These are phyloP conservation scores for Pseudoips prasinana DNA, from an alignment of 2,888 invertebrate species.

Conservation along the genomic window DNA sequence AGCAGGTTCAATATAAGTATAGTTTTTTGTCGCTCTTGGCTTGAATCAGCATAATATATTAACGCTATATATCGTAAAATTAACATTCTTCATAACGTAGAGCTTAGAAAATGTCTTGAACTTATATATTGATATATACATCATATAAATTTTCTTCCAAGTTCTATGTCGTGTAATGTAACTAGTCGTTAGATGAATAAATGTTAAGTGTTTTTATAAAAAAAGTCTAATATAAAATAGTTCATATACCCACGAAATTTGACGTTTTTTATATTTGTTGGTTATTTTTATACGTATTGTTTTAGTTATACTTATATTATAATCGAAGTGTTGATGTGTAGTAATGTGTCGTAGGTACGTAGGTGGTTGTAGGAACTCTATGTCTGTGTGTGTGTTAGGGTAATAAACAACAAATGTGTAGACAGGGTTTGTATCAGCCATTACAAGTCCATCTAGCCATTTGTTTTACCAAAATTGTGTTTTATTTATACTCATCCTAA, in stretches of 20 bases:
- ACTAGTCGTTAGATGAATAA: slow-evolving; percentile 30
- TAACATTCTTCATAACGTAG: too few species aligned
- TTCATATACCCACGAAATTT: slow-evolving; percentile 71
- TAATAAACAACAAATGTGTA: slow-evolving; percentile 61
- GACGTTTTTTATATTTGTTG: slow-evolving; percentile 22
- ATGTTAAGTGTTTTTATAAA: slow-evolving; percentile 72
- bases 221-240: slow-evolving; percentile 53
- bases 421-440: slow-evolving; percentile 71
- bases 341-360: slow-evolving; percentile 27
- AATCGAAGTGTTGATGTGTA: slow-evolving; percentile 27
- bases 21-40: too few species aligned
- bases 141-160: not conserved
- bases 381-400: slow-evolving; percentile 32
- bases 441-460: slow-evolving; percentile 64
- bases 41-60: too few species aligned
- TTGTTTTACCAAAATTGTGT: slow-evolving; percentile 47
- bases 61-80: too few species aligned
- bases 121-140: too few species aligned
- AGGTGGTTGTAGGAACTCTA: slow-evolving; percentile 15
- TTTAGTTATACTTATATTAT: slow-evolving; percentile 16
- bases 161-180: not conserved
- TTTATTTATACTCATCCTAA: too few species aligned
- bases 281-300: slow-evolving; percentile 20
- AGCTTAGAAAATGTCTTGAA: too few species aligned
- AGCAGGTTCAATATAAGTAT: too few species aligned